A percentile compares a stretch with the other conserved stretches of the same genome.
Evolutionary conservation across 92 coral and sea anemone genomes (phyloP).

Genomic region (Scolanthus callimorphus): DNA sequence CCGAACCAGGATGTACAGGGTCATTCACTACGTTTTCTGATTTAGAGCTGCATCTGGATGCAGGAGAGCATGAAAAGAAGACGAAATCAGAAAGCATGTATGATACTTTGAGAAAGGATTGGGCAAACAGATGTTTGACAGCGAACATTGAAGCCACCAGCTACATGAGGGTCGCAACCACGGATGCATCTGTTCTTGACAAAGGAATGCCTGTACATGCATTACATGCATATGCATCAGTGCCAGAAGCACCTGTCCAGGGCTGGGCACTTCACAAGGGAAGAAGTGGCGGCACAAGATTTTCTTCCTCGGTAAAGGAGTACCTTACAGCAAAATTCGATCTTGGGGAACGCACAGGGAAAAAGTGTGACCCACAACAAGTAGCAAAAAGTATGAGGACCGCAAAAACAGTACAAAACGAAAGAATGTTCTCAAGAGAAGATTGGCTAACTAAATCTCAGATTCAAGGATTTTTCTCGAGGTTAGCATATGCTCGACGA

Average conservation of each 20-base stretch:
- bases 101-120: conserved; percentile 11
- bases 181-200: no score
- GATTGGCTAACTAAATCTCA: conserved; percentile 38
- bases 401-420: conserved; percentile 7
- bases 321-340: conserved; percentile 24
- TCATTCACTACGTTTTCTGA: conserved; percentile 12
- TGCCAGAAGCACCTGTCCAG: not conserved
- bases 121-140: conserved; percentile 6
- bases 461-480: conserved; percentile 38
- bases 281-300: conserved; percentile 4
- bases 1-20: conserved; percentile 4
- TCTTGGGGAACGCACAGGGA: conserved; percentile 26
- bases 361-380: conserved; percentile 25
- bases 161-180: not conserved
- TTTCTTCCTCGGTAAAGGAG: conserved; percentile 18
- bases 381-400: conserved; percentile 19
- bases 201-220: no score
- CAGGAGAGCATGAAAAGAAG: conserved; percentile 6
- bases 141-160: not conserved
- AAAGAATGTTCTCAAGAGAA: conserved; percentile 20
- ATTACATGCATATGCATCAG: not conserved
- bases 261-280: conserved; percentile 19
- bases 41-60: conserved; percentile 14
- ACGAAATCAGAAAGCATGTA: conserved; percentile 3
- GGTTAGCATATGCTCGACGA: conserved; percentile 37